phyloP scores from a whole-genome alignment of 1,140 invertebrate genomes.

The Aphelenchoides fujianensis region DNA sequence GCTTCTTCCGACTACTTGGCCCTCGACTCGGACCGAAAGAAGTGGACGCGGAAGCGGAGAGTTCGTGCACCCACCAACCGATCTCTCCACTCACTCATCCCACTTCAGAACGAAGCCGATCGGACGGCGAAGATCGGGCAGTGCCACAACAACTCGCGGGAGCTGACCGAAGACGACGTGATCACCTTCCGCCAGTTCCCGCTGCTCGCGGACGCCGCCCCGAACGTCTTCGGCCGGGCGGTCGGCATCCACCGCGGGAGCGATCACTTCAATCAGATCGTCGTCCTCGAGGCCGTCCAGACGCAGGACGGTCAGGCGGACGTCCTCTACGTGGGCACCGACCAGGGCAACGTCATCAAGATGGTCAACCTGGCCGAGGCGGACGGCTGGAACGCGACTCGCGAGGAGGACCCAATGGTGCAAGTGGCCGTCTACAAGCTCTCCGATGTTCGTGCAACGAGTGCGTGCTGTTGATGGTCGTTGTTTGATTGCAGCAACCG shows the following conservation, averaged over 20 bases:
- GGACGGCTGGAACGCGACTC: neutral
- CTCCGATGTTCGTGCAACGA: conserved; percentile 28
- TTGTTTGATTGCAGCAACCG: conserved; percentile 35
- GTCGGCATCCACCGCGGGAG: conserved; percentile 47
- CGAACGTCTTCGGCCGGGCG: conserved; percentile 43
- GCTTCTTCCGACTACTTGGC: conserved; percentile 34
- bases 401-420: conserved; percentile 26
- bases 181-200: conserved; percentile 35
- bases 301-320: conserved; percentile 39
- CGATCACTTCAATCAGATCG: conserved; percentile 49
- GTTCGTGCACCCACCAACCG: conserved; percentile 24
- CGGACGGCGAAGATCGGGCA: conserved; percentile 36
- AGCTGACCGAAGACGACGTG: conserved; percentile 39
- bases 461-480: neutral
- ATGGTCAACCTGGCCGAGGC: conserved; percentile 38
- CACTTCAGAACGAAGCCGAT: conserved; percentile 21
- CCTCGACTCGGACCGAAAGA: conserved; percentile 31
- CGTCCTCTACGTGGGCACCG: conserved; percentile 50
- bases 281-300: conserved; percentile 35
- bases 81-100: conserved; percentile 13
- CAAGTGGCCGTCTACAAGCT: conserved; percentile 39
- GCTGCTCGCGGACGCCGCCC: conserved; percentile 43
- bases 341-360: conserved; percentile 51
- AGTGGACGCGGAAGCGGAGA: conserved; percentile 36
- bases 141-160: conserved; percentile 26